Conservation (phyloP, 2,113 vertebrate genomes). For the Pangasianodon hypophthalmus region DNA sequence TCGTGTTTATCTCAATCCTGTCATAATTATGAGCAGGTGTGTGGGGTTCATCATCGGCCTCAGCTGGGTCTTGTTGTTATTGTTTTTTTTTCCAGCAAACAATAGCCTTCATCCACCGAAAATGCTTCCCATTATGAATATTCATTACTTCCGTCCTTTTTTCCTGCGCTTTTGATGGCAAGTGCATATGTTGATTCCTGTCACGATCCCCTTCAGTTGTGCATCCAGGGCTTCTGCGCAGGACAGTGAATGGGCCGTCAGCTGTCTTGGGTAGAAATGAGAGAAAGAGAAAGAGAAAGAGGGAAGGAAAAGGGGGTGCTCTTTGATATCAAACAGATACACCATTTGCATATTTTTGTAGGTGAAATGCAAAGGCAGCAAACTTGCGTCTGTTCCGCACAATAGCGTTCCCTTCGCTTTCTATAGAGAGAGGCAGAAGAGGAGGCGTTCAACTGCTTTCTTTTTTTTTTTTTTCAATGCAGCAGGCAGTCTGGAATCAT, state of each 20-base stretch:
- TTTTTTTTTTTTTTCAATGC: conserved; percentile 24
- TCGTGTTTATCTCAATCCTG: conserved; percentile 49
- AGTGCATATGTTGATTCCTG: conserved; percentile 66
- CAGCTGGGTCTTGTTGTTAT: conserved; percentile 50
- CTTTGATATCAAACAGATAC: conserved; percentile 72
- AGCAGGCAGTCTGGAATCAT: conserved; percentile 32
- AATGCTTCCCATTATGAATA: conserved; percentile 78
- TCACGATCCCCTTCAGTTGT: conserved; percentile 64
- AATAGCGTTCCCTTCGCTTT: conserved; percentile 34
- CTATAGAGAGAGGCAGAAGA: neutral
- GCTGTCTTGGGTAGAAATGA: conserved; percentile 64
- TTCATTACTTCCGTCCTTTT: conserved; percentile 64
- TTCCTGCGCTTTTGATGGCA: conserved; percentile 73
- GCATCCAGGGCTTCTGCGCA: conserved; percentile 59
- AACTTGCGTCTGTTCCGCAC: conserved; percentile 44
- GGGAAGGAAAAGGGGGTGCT: conserved; percentile 46
- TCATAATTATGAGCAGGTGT: conserved; percentile 57
- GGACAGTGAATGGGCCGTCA: conserved; percentile 74
- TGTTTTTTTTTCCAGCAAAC: conserved; percentile 55
- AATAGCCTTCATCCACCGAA: conserved; percentile 76
- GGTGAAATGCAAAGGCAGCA: conserved; percentile 57
- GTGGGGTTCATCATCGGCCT: conserved; percentile 48
- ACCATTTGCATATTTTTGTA: conserved; percentile 80
- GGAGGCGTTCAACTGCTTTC: neutral
- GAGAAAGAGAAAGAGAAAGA: conserved; percentile 18